A percentile compares a stretch with the other conserved stretches of the same genome.
phyloP scores from a whole-genome alignment of 2,797 vertebrate genomes.

The Hirundo rustica region DNA sequence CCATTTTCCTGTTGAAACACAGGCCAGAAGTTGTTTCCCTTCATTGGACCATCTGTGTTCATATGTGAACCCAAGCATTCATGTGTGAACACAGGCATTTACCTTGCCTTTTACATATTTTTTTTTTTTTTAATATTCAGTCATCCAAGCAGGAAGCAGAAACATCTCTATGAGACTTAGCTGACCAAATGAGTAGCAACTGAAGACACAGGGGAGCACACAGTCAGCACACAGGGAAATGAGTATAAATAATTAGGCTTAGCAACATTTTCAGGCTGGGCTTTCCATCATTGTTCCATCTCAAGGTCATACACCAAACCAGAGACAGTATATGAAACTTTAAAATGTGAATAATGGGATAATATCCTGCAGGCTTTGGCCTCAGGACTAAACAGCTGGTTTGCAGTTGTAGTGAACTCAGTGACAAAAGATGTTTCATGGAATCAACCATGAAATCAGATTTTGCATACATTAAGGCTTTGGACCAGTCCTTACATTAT shows the following conservation, averaged over 20 bases:
- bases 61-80: not conserved
- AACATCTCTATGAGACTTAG: not conserved
- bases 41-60: not conserved
- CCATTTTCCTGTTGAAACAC: not conserved
- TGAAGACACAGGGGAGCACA: not conserved
- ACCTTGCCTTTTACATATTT: not conserved
- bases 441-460: conserved; percentile 39
- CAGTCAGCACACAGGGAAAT: not conserved
- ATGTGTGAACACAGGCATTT: not conserved
- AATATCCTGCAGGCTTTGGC: not conserved
- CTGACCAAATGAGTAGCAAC: not conserved
- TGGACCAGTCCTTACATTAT: not conserved
- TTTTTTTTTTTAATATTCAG: not conserved
- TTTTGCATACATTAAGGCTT: conserved; percentile 46
- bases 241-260: not conserved
- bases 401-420: conserved; percentile 16
- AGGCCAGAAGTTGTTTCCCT: not conserved
- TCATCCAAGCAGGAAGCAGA: not conserved
- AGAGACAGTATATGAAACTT: not conserved
- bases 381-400: not conserved
- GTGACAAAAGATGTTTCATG: conserved; percentile 34
- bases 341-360: not conserved
- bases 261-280: not conserved
- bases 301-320: not conserved
- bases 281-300: not conserved